phyloP scores from a whole-genome alignment of 2,888 invertebrate species.

The Nymphalis c-album region DNA sequence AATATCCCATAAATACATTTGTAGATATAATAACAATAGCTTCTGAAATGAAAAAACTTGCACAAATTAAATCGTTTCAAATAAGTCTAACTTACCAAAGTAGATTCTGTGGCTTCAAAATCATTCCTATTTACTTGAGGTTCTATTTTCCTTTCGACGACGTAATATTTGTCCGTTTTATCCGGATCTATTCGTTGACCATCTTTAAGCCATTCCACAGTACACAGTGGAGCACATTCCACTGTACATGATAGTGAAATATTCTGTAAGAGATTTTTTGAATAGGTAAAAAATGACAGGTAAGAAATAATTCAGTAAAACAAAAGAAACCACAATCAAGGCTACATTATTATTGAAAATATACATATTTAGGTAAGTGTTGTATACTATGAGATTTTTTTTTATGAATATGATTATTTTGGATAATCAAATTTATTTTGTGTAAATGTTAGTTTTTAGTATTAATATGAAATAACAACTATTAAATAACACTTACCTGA shows the following conservation, averaged over 20 bases:
- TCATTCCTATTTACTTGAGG: conserved; percentile 91
- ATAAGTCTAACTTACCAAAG: conserved; percentile 80
- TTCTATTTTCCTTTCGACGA: conserved; percentile 84
- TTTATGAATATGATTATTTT: no score
- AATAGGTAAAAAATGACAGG: no score
- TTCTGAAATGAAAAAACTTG: no score
- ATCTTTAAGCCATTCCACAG: conserved; percentile 92
- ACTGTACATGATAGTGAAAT: conserved; percentile 92
- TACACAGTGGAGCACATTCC: conserved; percentile 93
- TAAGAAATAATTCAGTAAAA: no score
- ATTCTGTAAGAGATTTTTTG: conserved; percentile 61
- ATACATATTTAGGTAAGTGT: no score
- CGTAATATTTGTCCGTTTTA: conserved; percentile 84
- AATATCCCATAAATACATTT: no score
- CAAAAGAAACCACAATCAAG: no score
- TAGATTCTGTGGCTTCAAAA: conserved; percentile 94
- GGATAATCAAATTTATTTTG: background rate
- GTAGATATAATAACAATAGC: no score
- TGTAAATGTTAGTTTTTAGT: background rate
- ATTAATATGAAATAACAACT: background rate
- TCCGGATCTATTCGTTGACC: conserved; percentile 84
- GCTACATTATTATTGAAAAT: no score
- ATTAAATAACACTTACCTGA: conserved; percentile 53
- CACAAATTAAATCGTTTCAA: no score
- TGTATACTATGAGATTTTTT: no score